Evolutionary conservation across 2,113 vertebrate genomes (phyloP), one percentile per base, ranked within the genome.

Genomic region (Muscicapa adusta): DNA sequence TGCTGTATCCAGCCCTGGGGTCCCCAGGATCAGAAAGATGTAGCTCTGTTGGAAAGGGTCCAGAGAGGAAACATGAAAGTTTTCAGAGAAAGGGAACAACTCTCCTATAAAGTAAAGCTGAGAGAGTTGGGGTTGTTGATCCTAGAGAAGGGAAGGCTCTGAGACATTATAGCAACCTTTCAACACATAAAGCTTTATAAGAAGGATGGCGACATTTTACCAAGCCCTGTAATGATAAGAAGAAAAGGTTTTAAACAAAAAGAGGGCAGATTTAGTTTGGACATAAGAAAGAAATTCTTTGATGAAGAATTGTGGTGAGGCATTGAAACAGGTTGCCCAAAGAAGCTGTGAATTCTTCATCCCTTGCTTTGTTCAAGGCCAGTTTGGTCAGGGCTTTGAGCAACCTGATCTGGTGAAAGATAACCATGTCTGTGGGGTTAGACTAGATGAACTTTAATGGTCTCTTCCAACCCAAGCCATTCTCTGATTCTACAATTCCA

Each of bases 11-110:
- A 31, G 7, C 12, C 36, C 25, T 68, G 50, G 19, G 2, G 4
- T 12, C 8, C 23, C 6, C 58, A 45, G 18, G 6, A 15, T 7
- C 47, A 23, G 61, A 57, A 71, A 15, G 36, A 33, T 6, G 33
- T 4, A 15, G 29, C 43, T 9, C 17, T 78, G 2, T n/a, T n/a
- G 4, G 12, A 68, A n/a, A 3, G 2, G 10, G 12, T n/a, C 20
- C 34, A 63, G 33, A 77, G 34, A 23, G 54, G 15, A 12, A 23
- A 22, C 12, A 47, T 1, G 0, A 42, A 89, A 47, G 25, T 9
- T 6, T 34, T 66, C 36, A 42, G 26, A 38, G 15, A 20, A 19
- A 5, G 50, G 42, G 57, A 91, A 6, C 23, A 51, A 2, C 4
- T 75, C 20, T 66, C 14, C n/a, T 40, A 0, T 33, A 56, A 72